These are phyloP conservation scores for Scolopax mira DNA, from an alignment of 2,113 vertebrate species.

Conservation along the genomic window DNA sequence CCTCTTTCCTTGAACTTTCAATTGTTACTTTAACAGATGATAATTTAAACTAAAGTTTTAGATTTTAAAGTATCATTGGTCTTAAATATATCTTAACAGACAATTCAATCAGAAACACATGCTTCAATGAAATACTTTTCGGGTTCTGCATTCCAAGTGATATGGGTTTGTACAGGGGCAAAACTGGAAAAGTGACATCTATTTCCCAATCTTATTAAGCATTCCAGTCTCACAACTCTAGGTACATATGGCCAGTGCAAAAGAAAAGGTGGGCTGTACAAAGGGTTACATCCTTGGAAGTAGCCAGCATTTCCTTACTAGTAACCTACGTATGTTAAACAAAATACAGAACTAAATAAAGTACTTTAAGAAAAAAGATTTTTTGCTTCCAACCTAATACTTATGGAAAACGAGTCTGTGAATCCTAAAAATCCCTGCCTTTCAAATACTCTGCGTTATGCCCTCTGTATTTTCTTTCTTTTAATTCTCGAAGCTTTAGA, in stretches of 20 bases:
- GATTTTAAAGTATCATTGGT: background rate
- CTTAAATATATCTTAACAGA: background rate
- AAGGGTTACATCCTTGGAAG: background rate
- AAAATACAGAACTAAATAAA: background rate
- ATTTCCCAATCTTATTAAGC: background rate
- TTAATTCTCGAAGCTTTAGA: background rate
- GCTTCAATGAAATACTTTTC: background rate
- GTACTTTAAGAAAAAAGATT: background rate
- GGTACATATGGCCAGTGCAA: accelerated
- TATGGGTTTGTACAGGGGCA: background rate
- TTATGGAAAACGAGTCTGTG: background rate
- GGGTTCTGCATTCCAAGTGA: background rate
- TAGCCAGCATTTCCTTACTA: background rate
- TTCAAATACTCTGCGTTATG: background rate
- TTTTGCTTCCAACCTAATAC: background rate
- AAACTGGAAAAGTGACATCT: background rate
- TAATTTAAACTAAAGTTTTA: background rate
- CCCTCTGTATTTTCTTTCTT: background rate
- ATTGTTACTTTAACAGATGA: background rate
- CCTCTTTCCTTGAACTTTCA: background rate
- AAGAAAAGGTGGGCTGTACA: background rate
- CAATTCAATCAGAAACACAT: background rate
- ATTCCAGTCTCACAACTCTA: background rate
- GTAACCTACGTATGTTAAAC: background rate
- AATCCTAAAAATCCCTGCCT: background rate